Evolutionary conservation across 1,140 invertebrate genomes (phyloP), one percentile per base, ranked within the genome.

Genomic region (Calycopis cecrops): DNA sequence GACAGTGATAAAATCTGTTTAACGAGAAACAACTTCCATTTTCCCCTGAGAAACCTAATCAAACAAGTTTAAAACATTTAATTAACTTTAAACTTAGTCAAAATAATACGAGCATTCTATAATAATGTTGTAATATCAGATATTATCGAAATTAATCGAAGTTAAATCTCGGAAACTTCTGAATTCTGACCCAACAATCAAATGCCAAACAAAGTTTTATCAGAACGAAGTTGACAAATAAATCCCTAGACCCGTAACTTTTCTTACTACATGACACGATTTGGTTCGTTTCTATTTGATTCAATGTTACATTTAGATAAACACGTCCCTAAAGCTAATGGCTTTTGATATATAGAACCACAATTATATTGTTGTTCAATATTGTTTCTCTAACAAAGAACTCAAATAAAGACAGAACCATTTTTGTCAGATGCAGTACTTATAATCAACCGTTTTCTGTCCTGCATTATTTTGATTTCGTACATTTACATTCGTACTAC

Each of bases 141-240:
- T 44, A 44, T 44, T 44, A 44, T 44, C 40, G 40, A 44, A 14
- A 44, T 44, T 44, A 44, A 44, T 44, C 40, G 14, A 44, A 44
- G 40, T 44, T 44, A 16, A 44, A 44, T 44, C 40, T 44, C 14
- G 40, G 9, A 44, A 44, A 67, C 68, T 58, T 58, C 61, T 52
- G 63, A 55, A 42, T 71, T 65, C 71, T 76, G 76, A 75, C 73
- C 76, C 71, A 59, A 76, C 78, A 84, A 84, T 79, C 79, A 76
- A 78, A 78, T 67, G 77, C 74, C 79, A 76, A 78, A 79, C 73
- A 70, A 85, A 85, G 62, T 85, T 84, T 85, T 81, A 85, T 84
- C 80, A 74, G 69, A 70, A 63, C 65, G 82, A 82, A 28, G 77
- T 82, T 77, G 77, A 84, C 82, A 84, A 82, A 85, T 84, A 85